A percentile compares a stretch with the other conserved stretches of the same genome.
Conservation (phyloP, 2,113 vertebrate genomes). For the Aleadryas rufinucha region DNA sequence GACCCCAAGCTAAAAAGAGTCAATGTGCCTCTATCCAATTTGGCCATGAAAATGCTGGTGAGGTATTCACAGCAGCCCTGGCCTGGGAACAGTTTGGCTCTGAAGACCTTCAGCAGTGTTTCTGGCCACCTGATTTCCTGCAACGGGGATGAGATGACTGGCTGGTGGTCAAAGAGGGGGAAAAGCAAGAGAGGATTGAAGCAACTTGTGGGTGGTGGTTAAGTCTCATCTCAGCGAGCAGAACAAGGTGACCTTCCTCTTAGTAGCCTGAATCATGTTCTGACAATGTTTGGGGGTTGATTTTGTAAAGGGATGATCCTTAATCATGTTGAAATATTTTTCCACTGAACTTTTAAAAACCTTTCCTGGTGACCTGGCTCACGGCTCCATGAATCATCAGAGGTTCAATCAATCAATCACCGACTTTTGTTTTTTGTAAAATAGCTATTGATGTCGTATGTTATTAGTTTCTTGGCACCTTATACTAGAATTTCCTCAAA, state of each 20-base stretch:
- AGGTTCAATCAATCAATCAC: background rate
- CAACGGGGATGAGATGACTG: background rate
- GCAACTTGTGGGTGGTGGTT: background rate
- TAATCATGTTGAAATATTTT: background rate
- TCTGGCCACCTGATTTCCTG: background rate
- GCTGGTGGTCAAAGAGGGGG: background rate
- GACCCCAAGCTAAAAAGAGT: background rate
- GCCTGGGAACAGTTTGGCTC: background rate
- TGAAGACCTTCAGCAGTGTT: background rate
- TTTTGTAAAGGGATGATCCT: background rate
- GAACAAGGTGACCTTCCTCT: slow-evolving; percentile 22
- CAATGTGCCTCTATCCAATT: background rate
- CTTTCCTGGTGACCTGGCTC: background rate
- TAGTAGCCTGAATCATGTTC: background rate
- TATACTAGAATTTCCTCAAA: slow-evolving; percentile 5
- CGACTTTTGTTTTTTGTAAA: background rate
- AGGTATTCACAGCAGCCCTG: background rate
- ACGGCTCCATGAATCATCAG: background rate
- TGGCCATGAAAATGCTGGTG: background rate
- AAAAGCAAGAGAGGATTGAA: background rate
- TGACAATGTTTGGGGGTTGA: background rate
- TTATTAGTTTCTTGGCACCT: slow-evolving; percentile 40
- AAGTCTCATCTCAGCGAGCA: background rate
- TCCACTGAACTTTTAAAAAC: background rate
- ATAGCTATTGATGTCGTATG: background rate